These are phyloP conservation scores for Ammodytes dubius DNA, from an alignment of 2,113 vertebrate species.

Conservation along the genomic window DNA sequence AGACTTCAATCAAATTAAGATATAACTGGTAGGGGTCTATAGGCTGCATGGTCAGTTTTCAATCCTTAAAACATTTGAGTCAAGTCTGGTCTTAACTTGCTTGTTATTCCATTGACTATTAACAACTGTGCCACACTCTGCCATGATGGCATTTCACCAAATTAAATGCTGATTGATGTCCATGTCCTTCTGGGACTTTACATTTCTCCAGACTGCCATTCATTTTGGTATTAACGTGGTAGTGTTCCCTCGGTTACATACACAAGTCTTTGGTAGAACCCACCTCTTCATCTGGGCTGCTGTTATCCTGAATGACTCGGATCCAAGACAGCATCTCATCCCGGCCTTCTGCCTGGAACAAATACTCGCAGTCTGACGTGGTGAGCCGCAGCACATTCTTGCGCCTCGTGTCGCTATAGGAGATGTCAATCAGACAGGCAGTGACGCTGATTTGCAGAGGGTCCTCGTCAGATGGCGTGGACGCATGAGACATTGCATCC, in stretches of 20 bases:
- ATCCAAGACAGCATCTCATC: slow-evolving; percentile 98
- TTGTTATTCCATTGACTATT: neutral
- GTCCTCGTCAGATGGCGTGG: slow-evolving; percentile 88
- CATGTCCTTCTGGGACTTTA: neutral
- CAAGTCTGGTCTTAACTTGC: slow-evolving; percentile 9
- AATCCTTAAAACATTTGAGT: neutral
- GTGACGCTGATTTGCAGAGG: slow-evolving; percentile 93
- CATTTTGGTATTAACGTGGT: neutral
- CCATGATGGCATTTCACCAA: neutral
- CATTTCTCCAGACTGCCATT: neutral
- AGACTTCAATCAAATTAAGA: neutral
- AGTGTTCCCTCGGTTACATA: neutral
- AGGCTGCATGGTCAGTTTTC: too few relatives aligned
- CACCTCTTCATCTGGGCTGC: slow-evolving; percentile 95
- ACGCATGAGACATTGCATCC: slow-evolving; percentile 85
- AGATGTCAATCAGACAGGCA: slow-evolving; percentile 97
- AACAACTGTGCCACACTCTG: neutral
- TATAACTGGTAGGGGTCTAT: too few relatives aligned
- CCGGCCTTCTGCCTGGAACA: slow-evolving; percentile 97
- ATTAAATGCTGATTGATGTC: neutral
- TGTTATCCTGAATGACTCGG: slow-evolving; percentile 94
- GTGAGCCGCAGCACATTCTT: slow-evolving; percentile 97
- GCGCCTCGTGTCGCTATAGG: slow-evolving; percentile 98
- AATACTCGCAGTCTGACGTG: slow-evolving; percentile 94
- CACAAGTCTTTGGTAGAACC: neutral